Conservation (phyloP, 2,113 vertebrate species). For the Oryzias melastigma region DNA sequence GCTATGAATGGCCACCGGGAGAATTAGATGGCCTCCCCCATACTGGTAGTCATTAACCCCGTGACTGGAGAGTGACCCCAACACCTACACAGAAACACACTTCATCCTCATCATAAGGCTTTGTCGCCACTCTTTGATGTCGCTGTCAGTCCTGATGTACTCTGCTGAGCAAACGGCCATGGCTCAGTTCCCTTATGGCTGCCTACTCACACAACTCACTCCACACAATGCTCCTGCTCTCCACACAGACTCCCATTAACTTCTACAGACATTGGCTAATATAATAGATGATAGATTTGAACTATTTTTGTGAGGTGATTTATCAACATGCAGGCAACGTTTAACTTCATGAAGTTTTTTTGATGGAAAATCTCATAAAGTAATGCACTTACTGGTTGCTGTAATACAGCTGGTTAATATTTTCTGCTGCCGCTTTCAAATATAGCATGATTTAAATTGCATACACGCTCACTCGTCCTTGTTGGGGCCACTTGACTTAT, state of each 20-base stretch:
- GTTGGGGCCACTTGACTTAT: constrained; percentile 40
- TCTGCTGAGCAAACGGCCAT: constrained; percentile 55
- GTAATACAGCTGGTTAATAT: constrained; percentile 19
- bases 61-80: constrained; percentile 56
- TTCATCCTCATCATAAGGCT: constrained; percentile 48
- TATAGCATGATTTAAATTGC: constrained; percentile 20
- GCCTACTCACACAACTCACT: constrained; percentile 43
- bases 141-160: constrained; percentile 50
- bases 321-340: constrained; percentile 19
- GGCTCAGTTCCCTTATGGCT: constrained; percentile 51
- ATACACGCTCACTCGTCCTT: constrained; percentile 22
- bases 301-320: constrained; percentile 38
- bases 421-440: constrained; percentile 13
- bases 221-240: constrained; percentile 27
- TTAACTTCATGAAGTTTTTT: constrained; percentile 31
- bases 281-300: constrained; percentile 43
- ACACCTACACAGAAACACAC: constrained; percentile 34
- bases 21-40: constrained; percentile 57
- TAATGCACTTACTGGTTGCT: constrained; percentile 11
- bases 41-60: constrained; percentile 68
- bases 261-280: constrained; percentile 41
- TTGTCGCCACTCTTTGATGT: constrained; percentile 49
- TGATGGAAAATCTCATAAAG: constrained; percentile 20
- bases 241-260: constrained; percentile 35
- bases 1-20: constrained; percentile 39